phyloP scores from a whole-genome alignment of 2,113 vertebrate species.

The Apaloderma vittatum region DNA sequence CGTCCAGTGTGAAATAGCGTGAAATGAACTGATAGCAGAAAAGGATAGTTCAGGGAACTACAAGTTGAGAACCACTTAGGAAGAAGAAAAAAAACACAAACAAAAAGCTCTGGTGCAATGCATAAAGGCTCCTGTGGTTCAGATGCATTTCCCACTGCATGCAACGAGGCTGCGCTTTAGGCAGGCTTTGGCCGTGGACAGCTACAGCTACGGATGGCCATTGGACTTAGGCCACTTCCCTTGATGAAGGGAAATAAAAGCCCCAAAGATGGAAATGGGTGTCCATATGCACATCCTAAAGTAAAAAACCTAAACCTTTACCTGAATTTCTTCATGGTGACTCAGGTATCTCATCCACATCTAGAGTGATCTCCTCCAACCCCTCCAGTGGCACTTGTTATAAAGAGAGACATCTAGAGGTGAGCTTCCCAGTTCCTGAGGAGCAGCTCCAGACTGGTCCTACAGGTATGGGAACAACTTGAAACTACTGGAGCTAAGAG shows the following conservation, averaged over 20 bases:
- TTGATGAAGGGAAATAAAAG: neutral
- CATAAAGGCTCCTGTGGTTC: neutral
- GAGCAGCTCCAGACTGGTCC: neutral
- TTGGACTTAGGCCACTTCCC: neutral
- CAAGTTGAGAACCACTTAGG: neutral
- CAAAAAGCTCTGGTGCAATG: neutral
- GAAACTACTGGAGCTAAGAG: neutral
- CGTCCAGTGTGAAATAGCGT: neutral
- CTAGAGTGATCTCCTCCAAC: neutral
- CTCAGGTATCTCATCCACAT: neutral
- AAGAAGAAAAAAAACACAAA: too few species aligned
- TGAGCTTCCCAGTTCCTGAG: neutral
- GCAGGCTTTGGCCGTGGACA: neutral
- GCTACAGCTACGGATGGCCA: neutral
- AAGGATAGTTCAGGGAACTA: neutral
- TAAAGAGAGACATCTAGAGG: rapidly evolving
- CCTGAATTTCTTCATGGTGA: too few species aligned
- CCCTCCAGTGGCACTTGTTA: neutral
- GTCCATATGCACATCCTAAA: neutral
- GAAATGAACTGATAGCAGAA: neutral
- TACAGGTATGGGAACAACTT: neutral
- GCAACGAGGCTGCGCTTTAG: neutral
- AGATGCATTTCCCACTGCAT: neutral
- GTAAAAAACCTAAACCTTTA: neutral
- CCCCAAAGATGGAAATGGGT: neutral